Percentiles rank a stretch among this genome's conserved stretches.
Evolutionary conservation across 1,140 invertebrate genomes (phyloP).

Genomic region (Eufriesea mexicana): DNA sequence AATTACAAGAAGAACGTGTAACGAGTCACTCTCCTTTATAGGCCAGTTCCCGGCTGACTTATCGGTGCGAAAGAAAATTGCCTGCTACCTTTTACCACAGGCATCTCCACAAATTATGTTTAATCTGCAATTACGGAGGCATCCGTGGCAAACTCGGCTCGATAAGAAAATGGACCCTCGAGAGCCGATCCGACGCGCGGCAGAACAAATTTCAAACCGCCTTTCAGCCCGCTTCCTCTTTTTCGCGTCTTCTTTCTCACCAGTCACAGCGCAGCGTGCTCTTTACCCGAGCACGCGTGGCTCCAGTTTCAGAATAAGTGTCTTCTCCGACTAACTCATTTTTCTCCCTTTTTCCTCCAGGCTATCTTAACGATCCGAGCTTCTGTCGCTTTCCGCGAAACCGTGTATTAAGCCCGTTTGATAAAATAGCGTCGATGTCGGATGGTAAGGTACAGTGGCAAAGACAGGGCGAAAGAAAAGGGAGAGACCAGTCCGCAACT

Average conservation of each 20-base stretch:
- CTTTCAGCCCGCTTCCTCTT: neutral
- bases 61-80: slow-evolving; percentile 10
- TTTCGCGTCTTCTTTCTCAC: neutral
- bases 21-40: neutral
- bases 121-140: slow-evolving; percentile 13
- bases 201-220: neutral
- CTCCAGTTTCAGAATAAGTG: neutral
- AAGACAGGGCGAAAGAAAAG: neutral
- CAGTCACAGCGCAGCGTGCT: neutral
- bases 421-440: neutral
- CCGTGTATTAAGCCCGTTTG: neutral
- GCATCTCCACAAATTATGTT: neutral
- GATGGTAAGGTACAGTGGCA: no score
- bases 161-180: slow-evolving; percentile 5
- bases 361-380: neutral
- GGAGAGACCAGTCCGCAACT: neutral
- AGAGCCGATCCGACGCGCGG: neutral
- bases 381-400: neutral
- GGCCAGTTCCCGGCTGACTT: neutral
- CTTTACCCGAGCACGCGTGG: neutral
- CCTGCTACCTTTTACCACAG: neutral
- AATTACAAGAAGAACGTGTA: neutral
- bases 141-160: neutral
- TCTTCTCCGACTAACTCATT: neutral
- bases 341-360: neutral